phyloP scores from a whole-genome alignment of 2,888 invertebrate genomes.

The Strigamia crassipes region DNA sequence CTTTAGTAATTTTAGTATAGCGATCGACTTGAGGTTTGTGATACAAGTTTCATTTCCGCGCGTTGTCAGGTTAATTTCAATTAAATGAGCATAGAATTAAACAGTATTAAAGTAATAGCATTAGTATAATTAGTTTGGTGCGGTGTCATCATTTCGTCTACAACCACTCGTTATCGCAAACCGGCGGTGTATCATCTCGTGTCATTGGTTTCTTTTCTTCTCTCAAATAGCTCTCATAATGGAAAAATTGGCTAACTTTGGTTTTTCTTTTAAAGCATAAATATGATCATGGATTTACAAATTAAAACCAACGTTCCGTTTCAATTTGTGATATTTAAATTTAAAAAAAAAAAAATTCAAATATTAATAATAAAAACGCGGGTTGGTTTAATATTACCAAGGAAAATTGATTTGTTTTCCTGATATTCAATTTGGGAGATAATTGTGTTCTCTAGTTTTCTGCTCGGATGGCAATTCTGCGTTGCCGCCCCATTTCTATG shows the following conservation, averaged over 20 bases:
- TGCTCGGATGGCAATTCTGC: slow-evolving; percentile 8
- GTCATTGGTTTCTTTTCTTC: not conserved
- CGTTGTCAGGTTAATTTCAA: slow-evolving; percentile 39
- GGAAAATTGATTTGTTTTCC: slow-evolving; percentile 24
- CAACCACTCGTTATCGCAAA: not conserved
- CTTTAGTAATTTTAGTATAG: slow-evolving; percentile 1
- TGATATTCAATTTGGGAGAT: slow-evolving; percentile 34
- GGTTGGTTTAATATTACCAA: not conserved
- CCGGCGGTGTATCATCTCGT: not conserved
- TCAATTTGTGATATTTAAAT: too few relatives aligned
- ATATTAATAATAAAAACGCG: not conserved
- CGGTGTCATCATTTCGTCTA: slow-evolving; percentile 29
- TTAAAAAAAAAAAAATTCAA: too few relatives aligned
- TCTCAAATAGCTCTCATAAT: not conserved
- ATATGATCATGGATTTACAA: too few relatives aligned
- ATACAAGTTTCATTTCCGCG: slow-evolving; percentile 33
- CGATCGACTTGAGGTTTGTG: slow-evolving; percentile 33
- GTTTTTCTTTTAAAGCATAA: not conserved
- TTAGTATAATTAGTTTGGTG: slow-evolving; percentile 37
- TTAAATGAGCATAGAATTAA: slow-evolving; percentile 40
- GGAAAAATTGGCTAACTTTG: too few relatives aligned
- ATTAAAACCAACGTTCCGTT: not conserved
- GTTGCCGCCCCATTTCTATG: slow-evolving; percentile 31
- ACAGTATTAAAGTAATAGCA: slow-evolving; percentile 35
- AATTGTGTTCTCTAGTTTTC: slow-evolving; percentile 40